Evolutionary conservation across 1,140 invertebrate species (phyloP).

Genomic region (Asobara japonica): DNA sequence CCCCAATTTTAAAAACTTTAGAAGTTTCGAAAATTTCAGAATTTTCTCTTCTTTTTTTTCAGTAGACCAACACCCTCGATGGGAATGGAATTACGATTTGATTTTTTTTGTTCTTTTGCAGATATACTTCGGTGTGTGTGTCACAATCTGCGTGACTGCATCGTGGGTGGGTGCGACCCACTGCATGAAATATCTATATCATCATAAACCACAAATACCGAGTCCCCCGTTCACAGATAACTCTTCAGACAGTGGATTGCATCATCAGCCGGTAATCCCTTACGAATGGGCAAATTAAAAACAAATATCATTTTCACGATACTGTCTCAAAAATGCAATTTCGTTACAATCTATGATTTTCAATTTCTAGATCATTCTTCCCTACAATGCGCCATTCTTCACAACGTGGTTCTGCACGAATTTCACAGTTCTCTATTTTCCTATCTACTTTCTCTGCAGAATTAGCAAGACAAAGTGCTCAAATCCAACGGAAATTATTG

Average conservation of each 20-base stretch:
- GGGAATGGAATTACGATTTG: too few relatives aligned
- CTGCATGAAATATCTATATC: slow-evolving; percentile 86
- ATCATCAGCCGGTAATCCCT: slow-evolving; percentile 60
- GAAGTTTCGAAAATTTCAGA: too few relatives aligned
- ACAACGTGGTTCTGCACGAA: slow-evolving; percentile 96
- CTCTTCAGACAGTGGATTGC: slow-evolving; percentile 57
- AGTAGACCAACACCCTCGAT: too few relatives aligned
- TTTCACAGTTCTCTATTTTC: slow-evolving; percentile 91
- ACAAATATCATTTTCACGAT: too few relatives aligned
- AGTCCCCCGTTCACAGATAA: slow-evolving; percentile 55
- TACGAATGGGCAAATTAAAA: background rate
- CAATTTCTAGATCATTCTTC: slow-evolving; percentile 67
- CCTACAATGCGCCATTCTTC: slow-evolving; percentile 90
- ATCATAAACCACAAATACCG: slow-evolving; percentile 63
- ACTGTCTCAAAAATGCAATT: background rate
- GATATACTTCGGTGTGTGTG: slow-evolving; percentile 88
- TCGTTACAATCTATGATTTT: slow-evolving; percentile 29
- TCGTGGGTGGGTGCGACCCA: slow-evolving; percentile 92
- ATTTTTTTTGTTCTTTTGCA: slow-evolving; percentile 59
- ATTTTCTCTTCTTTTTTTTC: too few relatives aligned
- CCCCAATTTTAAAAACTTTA: too few relatives aligned
- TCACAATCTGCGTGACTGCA: slow-evolving; percentile 82
- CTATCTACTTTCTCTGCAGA: slow-evolving; percentile 83
- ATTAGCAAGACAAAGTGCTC: slow-evolving; percentile 77
- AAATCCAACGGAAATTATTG: slow-evolving; percentile 77